Base-by-base conservation (phyloP, 2,888 invertebrate species). In the Brachyptera risi region DNA sequence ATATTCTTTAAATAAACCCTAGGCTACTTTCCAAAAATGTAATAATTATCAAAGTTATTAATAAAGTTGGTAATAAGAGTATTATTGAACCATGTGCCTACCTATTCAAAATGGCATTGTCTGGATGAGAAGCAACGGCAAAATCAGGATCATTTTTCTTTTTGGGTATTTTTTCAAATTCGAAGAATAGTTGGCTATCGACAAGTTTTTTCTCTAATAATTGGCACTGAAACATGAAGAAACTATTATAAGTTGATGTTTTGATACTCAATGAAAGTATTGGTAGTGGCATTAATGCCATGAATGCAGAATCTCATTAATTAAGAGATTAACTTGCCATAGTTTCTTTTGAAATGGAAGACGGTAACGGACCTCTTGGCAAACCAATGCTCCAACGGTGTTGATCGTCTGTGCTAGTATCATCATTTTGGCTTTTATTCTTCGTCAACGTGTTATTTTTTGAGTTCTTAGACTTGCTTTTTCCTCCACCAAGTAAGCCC, bases 131-230 rank as follows among this genome's bases (percentile, higher is more conserved):
- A 0, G 92, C 92, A 4, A 88, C 87, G 2, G 83, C 80, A 71
- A 87, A 86, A 66, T 85, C 85, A 3, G 85, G 83, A 69, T 83
- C 84, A 51, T 81, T 79, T 66, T 88, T 86, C 44, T 85, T 80
- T 68, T 89, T 89, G 0, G 87, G 85, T 69, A 94, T 88, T 71
- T 87, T 85, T 73, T 93, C 92, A 79, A 92, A 94, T 71, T 94
- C 92, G 74, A 88, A 86, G 68, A 87, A 83, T 1, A 92, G 78
- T 70, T 89, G 88, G 61, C 85, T 82, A 71, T 89, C 89, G 0
- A 83, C 81, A 73, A 91, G 79, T 74, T 84, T 85, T 67, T 80
- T 80, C 71, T 85, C 84, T 66, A 86, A 75, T 65, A 84, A 74
- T 74, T 83, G 83, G 71, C 84, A 84, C 84, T 84, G 67, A 54